phyloP scores from a whole-genome alignment of 2,888 invertebrate genomes.

The Mylabris sibirica region DNA sequence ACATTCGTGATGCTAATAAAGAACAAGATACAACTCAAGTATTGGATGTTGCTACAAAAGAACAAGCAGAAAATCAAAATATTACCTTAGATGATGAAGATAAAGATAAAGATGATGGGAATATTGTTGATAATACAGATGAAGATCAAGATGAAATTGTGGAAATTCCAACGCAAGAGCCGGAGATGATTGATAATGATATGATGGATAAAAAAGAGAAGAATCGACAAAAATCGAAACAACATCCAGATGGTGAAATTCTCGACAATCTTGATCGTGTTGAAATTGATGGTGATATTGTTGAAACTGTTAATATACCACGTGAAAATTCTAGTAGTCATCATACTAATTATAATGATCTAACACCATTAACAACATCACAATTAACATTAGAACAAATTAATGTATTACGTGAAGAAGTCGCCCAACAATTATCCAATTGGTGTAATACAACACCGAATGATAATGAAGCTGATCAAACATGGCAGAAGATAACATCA shows the following conservation, averaged over 20 bases:
- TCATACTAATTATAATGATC: conserved; percentile 68
- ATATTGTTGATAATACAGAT: conserved; percentile 63
- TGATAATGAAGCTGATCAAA: conserved; percentile 61
- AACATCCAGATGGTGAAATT: conserved; percentile 57
- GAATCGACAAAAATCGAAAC: conserved; percentile 60
- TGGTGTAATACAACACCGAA: conserved; percentile 63
- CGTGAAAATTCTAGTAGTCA: conserved; percentile 79
- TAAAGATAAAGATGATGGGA: conserved; percentile 66
- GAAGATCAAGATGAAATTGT: conserved; percentile 49
- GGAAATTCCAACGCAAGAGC: conserved; percentile 54
- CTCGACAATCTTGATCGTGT: conserved; percentile 61
- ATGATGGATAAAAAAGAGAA: conserved; percentile 55
- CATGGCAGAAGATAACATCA: conserved; percentile 71
- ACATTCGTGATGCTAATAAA: conserved; percentile 74
- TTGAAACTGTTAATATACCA: conserved; percentile 71
- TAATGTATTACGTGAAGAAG: conserved; percentile 60
- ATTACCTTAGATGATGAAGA: conserved; percentile 62
- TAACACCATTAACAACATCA: conserved; percentile 41
- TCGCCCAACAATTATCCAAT: conserved; percentile 63
- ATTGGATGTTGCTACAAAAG: conserved; percentile 80
- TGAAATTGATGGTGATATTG: conserved; percentile 78
- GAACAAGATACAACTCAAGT: conserved; percentile 77
- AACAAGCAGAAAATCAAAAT: conserved; percentile 76
- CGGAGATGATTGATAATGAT: conserved; percentile 61
- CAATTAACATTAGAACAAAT: conserved; percentile 57